A percentile compares a stretch with the other conserved stretches of the same genome.
Evolutionary conservation across 35 echinoderm and acorn worm species (phyloP).

Genomic region (Anneissia japonica): DNA sequence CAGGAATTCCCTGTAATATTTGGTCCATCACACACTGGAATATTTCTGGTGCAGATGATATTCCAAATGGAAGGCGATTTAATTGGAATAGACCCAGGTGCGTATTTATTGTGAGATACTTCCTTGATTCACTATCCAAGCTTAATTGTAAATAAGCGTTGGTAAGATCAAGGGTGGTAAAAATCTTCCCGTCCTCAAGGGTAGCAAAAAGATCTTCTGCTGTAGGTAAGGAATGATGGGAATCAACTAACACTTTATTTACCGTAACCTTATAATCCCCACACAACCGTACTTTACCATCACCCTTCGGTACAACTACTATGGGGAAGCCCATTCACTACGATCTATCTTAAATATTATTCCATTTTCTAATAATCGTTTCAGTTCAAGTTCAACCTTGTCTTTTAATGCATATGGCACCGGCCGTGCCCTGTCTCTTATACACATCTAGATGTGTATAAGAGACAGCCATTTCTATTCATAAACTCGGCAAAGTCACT

Average conservation of each 20-base stretch:
- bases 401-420: constrained; percentile 47
- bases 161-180: constrained; percentile 41
- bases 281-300: constrained; percentile 37
- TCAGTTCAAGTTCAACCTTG: constrained; percentile 48
- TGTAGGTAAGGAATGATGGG: constrained; percentile 45
- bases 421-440: constrained; percentile 43
- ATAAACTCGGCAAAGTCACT: constrained; percentile 45
- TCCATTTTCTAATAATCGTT: constrained; percentile 31
- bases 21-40: constrained; percentile 45
- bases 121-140: constrained; percentile 12
- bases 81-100: constrained; percentile 46
- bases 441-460: too few species aligned
- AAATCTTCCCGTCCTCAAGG: constrained; percentile 25
- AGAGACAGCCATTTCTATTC: constrained; percentile 27
- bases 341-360: constrained; percentile 23
- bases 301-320: constrained; percentile 49
- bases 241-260: too few species aligned
- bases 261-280: constrained; percentile 58
- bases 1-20: constrained; percentile 32
- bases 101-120: constrained; percentile 52
- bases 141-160: constrained; percentile 53
- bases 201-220: constrained; percentile 50
- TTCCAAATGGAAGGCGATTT: constrained; percentile 51
- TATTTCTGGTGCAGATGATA: constrained; percentile 35
- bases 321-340: constrained; percentile 66